Conservation (phyloP, 2,113 vertebrate genomes). For the Gobio gobio region DNA sequence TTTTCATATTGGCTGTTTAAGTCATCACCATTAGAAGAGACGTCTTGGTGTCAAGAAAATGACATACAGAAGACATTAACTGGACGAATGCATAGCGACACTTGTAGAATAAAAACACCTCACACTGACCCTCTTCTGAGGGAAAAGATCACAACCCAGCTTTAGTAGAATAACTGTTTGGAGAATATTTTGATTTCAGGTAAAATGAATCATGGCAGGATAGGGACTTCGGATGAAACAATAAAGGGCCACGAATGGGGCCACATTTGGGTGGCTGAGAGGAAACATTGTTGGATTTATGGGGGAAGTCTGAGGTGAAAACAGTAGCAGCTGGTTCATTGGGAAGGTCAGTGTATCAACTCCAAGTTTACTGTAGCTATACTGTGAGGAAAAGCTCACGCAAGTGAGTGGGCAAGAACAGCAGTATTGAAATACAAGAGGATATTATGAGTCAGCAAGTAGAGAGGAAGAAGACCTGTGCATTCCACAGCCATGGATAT, state of each 20-base stretch:
- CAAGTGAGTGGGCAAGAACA: slow-evolving; percentile 26
- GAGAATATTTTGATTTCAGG: slow-evolving; percentile 55
- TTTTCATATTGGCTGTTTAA: slow-evolving; percentile 10
- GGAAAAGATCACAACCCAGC: neutral
- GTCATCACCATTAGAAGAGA: neutral
- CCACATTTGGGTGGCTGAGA: slow-evolving; percentile 42
- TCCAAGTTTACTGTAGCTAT: slow-evolving; percentile 34
- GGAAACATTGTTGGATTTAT: slow-evolving; percentile 58
- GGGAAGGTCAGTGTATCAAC: slow-evolving; percentile 29
- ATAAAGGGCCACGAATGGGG: slow-evolving; percentile 54
- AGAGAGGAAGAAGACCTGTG: neutral
- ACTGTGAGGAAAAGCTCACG: neutral
- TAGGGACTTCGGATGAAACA: slow-evolving; percentile 53
- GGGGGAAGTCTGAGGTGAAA: slow-evolving; percentile 52
- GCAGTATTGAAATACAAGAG: slow-evolving; percentile 7
- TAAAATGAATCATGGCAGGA: slow-evolving; percentile 44
- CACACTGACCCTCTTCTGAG: neutral
- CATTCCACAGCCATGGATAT: neutral
- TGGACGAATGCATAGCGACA: neutral
- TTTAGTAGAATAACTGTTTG: neutral
- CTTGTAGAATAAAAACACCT: slow-evolving; percentile 2
- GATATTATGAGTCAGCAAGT: slow-evolving; percentile 32
- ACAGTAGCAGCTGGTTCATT: slow-evolving; percentile 47
- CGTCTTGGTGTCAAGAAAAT: neutral
- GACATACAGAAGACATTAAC: neutral